Conservation (phyloP, 2,797 vertebrate species). For the Heterohyrax brucei region DNA sequence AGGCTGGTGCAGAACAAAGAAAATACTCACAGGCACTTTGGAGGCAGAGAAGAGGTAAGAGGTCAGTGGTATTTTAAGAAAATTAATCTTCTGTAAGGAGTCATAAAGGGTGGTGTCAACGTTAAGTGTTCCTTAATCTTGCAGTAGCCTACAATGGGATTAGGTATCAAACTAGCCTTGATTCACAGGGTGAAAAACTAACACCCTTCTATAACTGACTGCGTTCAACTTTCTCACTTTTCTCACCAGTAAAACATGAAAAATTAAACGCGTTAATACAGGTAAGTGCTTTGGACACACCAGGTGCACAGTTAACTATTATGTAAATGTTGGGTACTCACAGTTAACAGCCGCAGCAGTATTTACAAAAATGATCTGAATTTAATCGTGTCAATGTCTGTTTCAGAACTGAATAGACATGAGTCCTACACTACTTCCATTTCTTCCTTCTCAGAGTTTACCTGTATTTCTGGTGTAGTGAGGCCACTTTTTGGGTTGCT, state of each 20-base stretch:
- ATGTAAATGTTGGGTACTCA: not conserved
- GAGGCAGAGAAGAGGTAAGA: not conserved
- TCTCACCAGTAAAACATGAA: not conserved
- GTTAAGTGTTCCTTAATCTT: not conserved
- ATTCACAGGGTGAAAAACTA: rapidly evolving
- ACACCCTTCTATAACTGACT: not conserved
- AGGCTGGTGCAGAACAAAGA: not conserved
- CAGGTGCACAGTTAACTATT: not conserved
- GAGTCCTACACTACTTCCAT: not conserved
- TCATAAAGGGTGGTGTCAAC: not conserved
- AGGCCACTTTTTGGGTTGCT: slow-evolving; percentile 98
- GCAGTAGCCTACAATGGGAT: not conserved
- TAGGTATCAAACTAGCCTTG: not conserved
- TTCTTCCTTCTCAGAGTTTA: slow-evolving; percentile 86
- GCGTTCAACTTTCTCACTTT: not conserved
- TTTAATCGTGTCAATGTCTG: rapidly evolving
- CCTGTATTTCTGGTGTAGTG: slow-evolving; percentile 98
- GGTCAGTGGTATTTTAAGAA: not conserved
- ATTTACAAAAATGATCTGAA: not conserved
- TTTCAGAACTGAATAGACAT: not conserved
- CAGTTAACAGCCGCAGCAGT: too few relatives aligned
- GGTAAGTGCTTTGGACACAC: too few relatives aligned
- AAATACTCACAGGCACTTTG: not conserved
- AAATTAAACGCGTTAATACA: not conserved
- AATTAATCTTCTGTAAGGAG: slow-evolving; percentile 15